A percentile compares a stretch with the other conserved stretches of the same genome.
Conservation (phyloP, 2,113 vertebrate genomes). For the Lagopus leucura region DNA sequence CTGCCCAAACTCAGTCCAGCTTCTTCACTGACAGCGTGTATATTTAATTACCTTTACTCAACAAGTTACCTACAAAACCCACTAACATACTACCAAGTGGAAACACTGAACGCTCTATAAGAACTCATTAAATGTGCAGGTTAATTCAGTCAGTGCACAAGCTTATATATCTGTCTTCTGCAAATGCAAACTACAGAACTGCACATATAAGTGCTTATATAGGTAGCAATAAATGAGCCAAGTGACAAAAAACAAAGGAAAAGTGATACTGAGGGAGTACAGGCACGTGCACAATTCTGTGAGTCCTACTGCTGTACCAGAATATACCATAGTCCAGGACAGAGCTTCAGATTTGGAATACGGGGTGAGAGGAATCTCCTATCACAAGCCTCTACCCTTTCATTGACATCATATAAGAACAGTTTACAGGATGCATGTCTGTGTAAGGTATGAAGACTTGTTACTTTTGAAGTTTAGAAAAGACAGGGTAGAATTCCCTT, state of each 20-base stretch:
- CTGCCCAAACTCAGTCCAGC: not conserved
- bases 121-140: not conserved
- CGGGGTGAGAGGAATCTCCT: not conserved
- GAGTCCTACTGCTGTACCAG: not conserved
- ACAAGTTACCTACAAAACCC: not conserved
- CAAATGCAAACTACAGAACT: not conserved
- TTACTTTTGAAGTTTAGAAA: not conserved
- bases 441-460: not conserved
- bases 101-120: not conserved
- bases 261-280: not conserved
- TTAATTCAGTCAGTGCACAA: not conserved
- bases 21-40: not conserved
- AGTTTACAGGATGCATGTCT: not conserved
- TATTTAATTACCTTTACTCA: not conserved
- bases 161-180: not conserved
- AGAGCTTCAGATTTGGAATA: not conserved
- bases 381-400: not conserved
- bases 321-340: not conserved
- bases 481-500: no score
- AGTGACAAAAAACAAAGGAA: not conserved
- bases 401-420: not conserved
- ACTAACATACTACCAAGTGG: not conserved
- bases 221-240: not conserved
- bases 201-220: not conserved
- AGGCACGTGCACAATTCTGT: fast-evolving